Evolutionary conservation across 2,797 vertebrate species (phyloP).

Genomic region (Brachyrhaphis roseni): DNA sequence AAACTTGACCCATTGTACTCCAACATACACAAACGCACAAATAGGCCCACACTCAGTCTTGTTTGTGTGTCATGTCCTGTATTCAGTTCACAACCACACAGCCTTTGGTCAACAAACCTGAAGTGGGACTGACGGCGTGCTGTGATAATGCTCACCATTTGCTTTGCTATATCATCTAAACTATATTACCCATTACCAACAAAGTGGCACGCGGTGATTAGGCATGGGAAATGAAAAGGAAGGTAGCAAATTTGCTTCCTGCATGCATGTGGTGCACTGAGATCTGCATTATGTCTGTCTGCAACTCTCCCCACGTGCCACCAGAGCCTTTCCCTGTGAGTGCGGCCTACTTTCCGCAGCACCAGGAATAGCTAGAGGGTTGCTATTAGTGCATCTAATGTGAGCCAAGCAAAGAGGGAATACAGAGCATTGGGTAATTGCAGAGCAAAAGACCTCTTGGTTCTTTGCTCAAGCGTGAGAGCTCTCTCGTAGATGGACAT

Average conservation of each 20-base stretch:
- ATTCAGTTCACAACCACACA: constrained; percentile 26
- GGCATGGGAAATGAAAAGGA: constrained; percentile 35
- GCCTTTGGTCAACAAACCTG: constrained; percentile 52
- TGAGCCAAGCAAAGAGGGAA: constrained; percentile 81
- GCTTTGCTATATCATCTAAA: neutral
- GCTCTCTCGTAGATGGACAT: constrained; percentile 13
- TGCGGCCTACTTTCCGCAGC: constrained; percentile 78
- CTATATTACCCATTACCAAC: constrained; percentile 9
- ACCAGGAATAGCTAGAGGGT: constrained; percentile 81
- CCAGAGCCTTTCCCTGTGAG: constrained; percentile 79
- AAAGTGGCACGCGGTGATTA: neutral
- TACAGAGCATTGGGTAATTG: constrained; percentile 74
- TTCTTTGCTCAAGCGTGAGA: constrained; percentile 39
- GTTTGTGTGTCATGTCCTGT: constrained; percentile 36
- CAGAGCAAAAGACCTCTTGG: constrained; percentile 54
- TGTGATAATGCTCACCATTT: constrained; percentile 13
- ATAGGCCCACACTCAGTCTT: constrained; percentile 27
- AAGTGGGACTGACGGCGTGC: constrained; percentile 33
- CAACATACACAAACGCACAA: constrained; percentile 38
- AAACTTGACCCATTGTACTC: constrained; percentile 39
- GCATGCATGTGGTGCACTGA: constrained; percentile 29
- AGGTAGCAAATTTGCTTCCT: constrained; percentile 21
- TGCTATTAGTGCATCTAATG: constrained; percentile 78
- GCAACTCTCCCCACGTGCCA: constrained; percentile 56
- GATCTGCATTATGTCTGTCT: constrained; percentile 63